Evolutionary conservation across 2,797 vertebrate genomes (phyloP).

Genomic region (Chaetodon trifasciatus): DNA sequence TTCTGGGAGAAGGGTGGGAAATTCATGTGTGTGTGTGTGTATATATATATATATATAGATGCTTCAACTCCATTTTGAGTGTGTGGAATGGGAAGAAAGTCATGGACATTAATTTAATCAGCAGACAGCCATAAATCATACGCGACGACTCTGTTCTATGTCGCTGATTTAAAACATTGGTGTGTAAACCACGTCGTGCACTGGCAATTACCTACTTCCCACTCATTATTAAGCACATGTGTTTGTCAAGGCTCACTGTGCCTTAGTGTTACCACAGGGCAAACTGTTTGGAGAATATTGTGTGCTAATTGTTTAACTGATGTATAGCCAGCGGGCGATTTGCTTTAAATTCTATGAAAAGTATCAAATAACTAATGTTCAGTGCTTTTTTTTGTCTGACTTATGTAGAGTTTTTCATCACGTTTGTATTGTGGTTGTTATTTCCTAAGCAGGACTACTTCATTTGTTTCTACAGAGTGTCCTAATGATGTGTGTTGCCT

Average conservation of each 20-base stretch:
- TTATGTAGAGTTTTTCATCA: background rate
- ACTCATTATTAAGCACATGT: slow-evolving; percentile 70
- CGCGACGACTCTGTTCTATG: slow-evolving; percentile 63
- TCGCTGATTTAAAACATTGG: slow-evolving; percentile 71
- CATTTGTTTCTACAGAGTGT: slow-evolving; percentile 34
- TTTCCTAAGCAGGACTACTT: slow-evolving; percentile 45
- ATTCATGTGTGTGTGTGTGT: background rate
- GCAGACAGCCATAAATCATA: slow-evolving; percentile 73
- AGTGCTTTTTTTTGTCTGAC: background rate
- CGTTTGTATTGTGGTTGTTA: slow-evolving; percentile 28
- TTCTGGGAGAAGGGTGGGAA: slow-evolving; percentile 11
- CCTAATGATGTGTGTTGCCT: slow-evolving; percentile 36
- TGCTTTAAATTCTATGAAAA: slow-evolving; percentile 34
- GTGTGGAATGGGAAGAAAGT: slow-evolving; percentile 62
- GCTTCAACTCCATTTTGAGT: slow-evolving; percentile 57
- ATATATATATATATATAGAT: background rate
- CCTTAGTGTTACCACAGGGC: slow-evolving; percentile 56
- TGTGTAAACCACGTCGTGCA: slow-evolving; percentile 74
- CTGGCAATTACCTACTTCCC: slow-evolving; percentile 77
- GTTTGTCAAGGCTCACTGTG: slow-evolving; percentile 61
- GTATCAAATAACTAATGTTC: slow-evolving; percentile 17
- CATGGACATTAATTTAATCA: slow-evolving; percentile 70
- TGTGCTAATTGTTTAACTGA: slow-evolving; percentile 72
- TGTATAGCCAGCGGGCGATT: slow-evolving; percentile 30
- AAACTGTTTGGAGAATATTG: slow-evolving; percentile 64